Conservation (phyloP, 2,113 vertebrate genomes). For the Odocoileus virginianus region DNA sequence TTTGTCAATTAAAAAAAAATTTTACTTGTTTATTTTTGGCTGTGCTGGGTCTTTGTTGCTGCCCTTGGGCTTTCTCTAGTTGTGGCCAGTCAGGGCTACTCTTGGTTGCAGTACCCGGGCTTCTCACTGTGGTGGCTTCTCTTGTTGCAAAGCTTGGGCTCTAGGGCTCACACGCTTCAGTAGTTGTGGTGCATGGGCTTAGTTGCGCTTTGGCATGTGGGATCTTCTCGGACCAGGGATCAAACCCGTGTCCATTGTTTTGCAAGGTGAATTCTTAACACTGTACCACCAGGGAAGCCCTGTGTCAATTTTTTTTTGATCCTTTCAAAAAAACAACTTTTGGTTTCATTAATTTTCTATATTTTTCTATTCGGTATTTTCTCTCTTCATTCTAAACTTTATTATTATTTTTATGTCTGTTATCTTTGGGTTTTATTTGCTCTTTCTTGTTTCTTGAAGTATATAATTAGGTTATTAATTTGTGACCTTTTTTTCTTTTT, state of each 20-base stretch:
- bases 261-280: background rate
- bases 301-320: background rate
- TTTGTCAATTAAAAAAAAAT: background rate
- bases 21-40: background rate
- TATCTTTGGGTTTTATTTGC: background rate
- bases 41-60: background rate
- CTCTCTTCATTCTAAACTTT: background rate
- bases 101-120: background rate
- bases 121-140: background rate
- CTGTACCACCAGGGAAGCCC: background rate
- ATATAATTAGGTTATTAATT: background rate
- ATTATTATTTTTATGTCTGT: background rate
- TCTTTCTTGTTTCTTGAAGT: background rate
- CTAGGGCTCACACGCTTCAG: rapidly evolving
- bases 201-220: background rate
- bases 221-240: background rate
- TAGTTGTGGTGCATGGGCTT: background rate
- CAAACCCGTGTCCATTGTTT: background rate
- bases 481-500: background rate
- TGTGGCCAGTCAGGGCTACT: background rate
- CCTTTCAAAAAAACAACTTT: background rate
- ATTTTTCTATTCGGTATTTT: background rate
- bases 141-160: background rate
- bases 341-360: background rate
- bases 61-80: background rate